Percentiles rank a stretch among this genome's conserved stretches.
phyloP scores from a whole-genome alignment of 2,797 vertebrate genomes.

The Pangasius krempfi region DNA sequence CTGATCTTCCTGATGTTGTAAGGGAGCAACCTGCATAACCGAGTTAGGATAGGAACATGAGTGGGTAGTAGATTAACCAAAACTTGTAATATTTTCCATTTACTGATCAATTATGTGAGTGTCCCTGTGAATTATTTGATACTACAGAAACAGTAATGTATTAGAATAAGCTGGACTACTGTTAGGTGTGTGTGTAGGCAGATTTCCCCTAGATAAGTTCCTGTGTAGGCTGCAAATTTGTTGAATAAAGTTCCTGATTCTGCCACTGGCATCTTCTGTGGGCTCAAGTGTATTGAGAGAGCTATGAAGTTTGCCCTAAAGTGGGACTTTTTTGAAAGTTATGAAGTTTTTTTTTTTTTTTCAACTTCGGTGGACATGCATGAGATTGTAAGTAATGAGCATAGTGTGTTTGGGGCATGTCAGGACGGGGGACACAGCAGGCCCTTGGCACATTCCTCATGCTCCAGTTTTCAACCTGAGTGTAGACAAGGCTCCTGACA shows the following conservation, averaged over 20 bases:
- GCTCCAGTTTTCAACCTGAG: constrained; percentile 5
- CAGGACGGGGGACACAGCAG: constrained; percentile 4
- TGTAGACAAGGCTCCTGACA: not conserved
- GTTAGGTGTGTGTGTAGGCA: not conserved
- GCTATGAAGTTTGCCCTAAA: not conserved
- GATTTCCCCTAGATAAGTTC: not conserved
- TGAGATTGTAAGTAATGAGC: constrained; percentile 12
- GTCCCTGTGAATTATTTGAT: not conserved
- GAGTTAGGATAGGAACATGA: not conserved
- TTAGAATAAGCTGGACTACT: not conserved
- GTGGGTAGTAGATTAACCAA: not conserved
- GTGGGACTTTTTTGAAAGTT: constrained; percentile 3
- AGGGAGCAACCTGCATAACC: not conserved
- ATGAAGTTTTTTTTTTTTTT: not conserved
- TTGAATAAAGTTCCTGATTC: not conserved
- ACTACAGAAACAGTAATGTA: not conserved
- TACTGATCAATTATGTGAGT: not conserved
- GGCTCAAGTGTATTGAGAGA: not conserved
- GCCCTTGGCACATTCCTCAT: constrained; percentile 44
- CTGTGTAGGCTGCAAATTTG: not conserved
- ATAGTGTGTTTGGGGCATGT: constrained; percentile 22
- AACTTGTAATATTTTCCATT: not conserved
- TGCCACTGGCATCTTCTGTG: not conserved
- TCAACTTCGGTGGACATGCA: not conserved
- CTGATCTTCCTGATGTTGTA: not conserved